These are phyloP conservation scores for Oceanodroma tethys DNA, from an alignment of 2,113 vertebrate species.

Conservation along the genomic window DNA sequence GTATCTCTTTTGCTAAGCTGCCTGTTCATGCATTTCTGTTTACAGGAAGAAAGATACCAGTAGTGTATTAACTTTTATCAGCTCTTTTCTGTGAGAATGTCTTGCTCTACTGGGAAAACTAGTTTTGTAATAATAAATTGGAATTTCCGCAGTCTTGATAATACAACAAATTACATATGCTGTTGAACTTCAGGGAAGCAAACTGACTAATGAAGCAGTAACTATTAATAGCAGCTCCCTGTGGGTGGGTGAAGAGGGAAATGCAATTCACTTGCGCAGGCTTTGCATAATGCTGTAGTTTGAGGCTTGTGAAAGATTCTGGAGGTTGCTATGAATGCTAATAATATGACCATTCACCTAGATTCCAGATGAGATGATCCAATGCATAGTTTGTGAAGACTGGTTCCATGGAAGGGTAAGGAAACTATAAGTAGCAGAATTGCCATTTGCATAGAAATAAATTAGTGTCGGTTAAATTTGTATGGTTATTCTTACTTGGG, in stretches of 20 bases:
- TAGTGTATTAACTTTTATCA: background rate
- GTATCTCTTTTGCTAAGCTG: background rate
- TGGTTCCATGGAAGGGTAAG: slow-evolving; percentile 94
- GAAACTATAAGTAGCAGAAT: background rate
- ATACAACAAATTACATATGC: background rate
- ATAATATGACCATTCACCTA: slow-evolving; percentile 34
- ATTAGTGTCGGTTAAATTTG: background rate
- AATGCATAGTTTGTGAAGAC: slow-evolving; percentile 94
- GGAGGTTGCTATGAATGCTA: background rate
- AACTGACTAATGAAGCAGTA: background rate
- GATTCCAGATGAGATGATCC: slow-evolving; percentile 96
- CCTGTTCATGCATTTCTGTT: background rate
- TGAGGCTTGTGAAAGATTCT: background rate
- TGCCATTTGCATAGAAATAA: background rate
- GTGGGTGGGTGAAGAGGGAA: background rate
- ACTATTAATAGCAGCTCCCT: background rate
- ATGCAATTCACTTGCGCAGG: background rate
- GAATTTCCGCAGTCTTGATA: background rate
- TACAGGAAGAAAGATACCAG: background rate
- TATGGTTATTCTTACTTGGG: background rate
- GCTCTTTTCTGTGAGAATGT: background rate
- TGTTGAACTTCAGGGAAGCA: background rate
- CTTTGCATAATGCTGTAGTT: background rate
- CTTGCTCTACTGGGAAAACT: background rate
- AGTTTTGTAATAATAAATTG: background rate